Percentiles rank a stretch among this genome's conserved stretches.
Conservation (phyloP, 2,797 vertebrate genomes). For the Enteromius unitaeniatus region DNA sequence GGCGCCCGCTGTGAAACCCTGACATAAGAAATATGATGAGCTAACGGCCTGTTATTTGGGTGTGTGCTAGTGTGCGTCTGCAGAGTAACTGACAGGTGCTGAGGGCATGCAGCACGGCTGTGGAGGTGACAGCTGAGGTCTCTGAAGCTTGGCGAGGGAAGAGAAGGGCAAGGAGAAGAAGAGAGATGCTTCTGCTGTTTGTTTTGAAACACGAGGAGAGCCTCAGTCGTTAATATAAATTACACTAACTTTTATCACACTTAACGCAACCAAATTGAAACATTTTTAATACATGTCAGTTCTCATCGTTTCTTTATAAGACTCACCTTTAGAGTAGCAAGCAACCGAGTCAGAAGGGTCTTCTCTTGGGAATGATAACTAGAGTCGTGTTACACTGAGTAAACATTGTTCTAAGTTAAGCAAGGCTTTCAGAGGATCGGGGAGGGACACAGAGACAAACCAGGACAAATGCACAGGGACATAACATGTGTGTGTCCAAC, state of each 20-base stretch:
- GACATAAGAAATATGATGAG: not conserved
- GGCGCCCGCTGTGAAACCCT: not conserved
- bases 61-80: not conserved
- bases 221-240: not conserved
- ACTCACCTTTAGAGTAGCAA: not conserved
- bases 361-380: not conserved
- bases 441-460: not conserved
- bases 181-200: conserved; percentile 14
- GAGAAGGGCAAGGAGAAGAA: not conserved
- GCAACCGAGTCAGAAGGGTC: not conserved
- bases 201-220: conserved; percentile 14
- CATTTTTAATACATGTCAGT: not conserved
- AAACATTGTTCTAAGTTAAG: conserved; percentile 40
- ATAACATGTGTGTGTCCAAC: not conserved
- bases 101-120: not conserved
- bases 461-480: not conserved
- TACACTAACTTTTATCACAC: not conserved
- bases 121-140: conserved; percentile 19
- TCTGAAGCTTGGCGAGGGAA: not conserved
- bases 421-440: conserved; percentile 8
- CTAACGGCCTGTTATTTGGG: not conserved
- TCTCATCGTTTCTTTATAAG: not conserved
- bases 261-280: not conserved
- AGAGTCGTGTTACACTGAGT: conserved; percentile 16
- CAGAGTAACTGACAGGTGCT: conserved; percentile 20